Percentiles rank a stretch among this genome's conserved stretches.
These are phyloP conservation scores for Drosophila infuscata DNA, from an alignment of 2,888 invertebrate species.

Conservation along the genomic window DNA sequence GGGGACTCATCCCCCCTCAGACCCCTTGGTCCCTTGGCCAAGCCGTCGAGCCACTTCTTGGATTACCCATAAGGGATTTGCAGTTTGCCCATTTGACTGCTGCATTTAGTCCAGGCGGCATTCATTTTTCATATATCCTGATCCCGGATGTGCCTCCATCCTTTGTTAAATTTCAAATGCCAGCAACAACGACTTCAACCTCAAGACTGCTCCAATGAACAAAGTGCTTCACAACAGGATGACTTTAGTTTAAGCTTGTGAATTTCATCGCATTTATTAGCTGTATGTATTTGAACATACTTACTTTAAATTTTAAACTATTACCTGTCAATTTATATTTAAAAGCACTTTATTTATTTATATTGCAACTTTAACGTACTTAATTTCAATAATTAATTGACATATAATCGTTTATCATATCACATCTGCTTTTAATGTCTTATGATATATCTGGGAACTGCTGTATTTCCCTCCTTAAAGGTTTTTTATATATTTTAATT, in stretches of 20 bases:
- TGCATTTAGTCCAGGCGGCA: slow-evolving; percentile 57
- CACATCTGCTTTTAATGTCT: not conserved
- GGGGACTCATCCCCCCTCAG: slow-evolving; percentile 11
- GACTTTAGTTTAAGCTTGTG: not conserved
- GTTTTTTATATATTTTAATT: not conserved
- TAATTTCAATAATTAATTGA: not conserved
- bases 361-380: not conserved
- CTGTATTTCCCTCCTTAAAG: not conserved
- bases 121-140: slow-evolving; percentile 73
- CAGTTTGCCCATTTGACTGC: slow-evolving; percentile 36
- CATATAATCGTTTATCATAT: not conserved
- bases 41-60: slow-evolving; percentile 63
- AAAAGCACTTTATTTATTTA: too few relatives aligned
- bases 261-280: not conserved
- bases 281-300: not conserved
- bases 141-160: slow-evolving; percentile 42
- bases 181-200: slow-evolving; percentile 35
- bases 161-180: slow-evolving; percentile 65
- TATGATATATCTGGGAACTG: not conserved
- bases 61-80: slow-evolving; percentile 78
- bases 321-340: not conserved
- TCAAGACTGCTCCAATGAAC: not conserved
- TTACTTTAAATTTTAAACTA: not conserved
- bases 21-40: not conserved
- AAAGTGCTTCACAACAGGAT: slow-evolving; percentile 1